Conservation (phyloP, 2,113 vertebrate genomes). For the Dicerorhinus sumatrensis region DNA sequence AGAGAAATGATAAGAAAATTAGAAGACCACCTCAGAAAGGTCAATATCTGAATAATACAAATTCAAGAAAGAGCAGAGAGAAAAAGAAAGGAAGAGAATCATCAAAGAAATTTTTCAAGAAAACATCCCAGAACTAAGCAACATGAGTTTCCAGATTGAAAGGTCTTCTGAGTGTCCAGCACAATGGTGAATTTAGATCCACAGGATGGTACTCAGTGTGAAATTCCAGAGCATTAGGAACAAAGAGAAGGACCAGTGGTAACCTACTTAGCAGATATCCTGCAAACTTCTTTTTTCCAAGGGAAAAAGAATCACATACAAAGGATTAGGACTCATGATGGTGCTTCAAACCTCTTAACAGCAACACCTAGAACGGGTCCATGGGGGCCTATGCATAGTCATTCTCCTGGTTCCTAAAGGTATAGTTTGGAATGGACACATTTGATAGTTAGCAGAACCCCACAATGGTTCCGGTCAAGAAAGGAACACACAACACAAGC, state of each 20-base stretch:
- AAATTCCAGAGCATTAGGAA: neutral
- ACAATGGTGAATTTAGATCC: conserved; percentile 18
- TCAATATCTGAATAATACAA: neutral
- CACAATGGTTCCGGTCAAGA: neutral
- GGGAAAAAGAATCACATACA: neutral
- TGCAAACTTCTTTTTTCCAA: neutral
- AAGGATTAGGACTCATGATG: neutral
- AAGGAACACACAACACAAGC: neutral
- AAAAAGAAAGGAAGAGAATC: neutral
- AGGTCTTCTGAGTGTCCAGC: neutral
- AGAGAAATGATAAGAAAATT: neutral
- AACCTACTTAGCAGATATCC: neutral
- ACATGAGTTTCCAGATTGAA: neutral
- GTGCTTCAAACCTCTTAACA: neutral
- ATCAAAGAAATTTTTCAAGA: conserved; percentile 33
- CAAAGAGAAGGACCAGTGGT: neutral
- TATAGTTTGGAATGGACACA: neutral
- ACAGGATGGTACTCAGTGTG: neutral
- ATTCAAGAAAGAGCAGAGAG: neutral
- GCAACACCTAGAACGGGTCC: neutral
- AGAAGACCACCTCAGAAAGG: neutral
- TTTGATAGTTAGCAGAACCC: neutral
- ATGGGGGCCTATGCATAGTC: neutral
- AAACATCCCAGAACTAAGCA: neutral
- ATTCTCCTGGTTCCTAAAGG: neutral